Conservation (phyloP, 2,113 vertebrate species). For the Centropristis striata region DNA sequence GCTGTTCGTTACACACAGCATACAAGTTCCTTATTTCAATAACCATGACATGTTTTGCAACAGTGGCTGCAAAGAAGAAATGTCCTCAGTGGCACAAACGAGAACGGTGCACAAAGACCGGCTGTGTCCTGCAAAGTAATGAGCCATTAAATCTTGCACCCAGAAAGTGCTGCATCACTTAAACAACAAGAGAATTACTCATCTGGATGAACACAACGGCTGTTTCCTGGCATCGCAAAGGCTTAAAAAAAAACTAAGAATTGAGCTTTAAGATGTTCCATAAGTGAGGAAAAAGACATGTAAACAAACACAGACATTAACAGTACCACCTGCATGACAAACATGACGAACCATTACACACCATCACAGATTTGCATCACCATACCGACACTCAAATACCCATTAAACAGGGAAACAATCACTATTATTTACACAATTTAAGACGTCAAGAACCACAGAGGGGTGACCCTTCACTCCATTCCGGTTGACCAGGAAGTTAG, state of each 20-base stretch:
- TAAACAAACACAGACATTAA: conserved; percentile 58
- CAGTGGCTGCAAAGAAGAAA: neutral
- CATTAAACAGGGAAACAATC: conserved; percentile 45
- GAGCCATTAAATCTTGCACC: conserved; percentile 33
- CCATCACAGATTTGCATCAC: conserved; percentile 48
- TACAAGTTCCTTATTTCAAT: conserved; percentile 54
- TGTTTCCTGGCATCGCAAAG: conserved; percentile 20
- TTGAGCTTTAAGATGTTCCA: conserved; percentile 35
- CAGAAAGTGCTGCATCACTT: conserved; percentile 43
- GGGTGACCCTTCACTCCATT: neutral
- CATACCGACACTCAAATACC: conserved; percentile 54
- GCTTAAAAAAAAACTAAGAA: conserved; percentile 29
- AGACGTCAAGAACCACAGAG: conserved; percentile 50
- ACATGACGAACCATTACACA: conserved; percentile 32
- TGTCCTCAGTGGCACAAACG: conserved; percentile 34
- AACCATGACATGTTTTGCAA: conserved; percentile 30
- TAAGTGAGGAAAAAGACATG: conserved; percentile 16
- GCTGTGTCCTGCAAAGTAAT: conserved; percentile 41
- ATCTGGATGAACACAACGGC: conserved; percentile 14
- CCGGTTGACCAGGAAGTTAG: conserved; percentile 50
- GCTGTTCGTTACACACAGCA: conserved; percentile 11
- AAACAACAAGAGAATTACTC: conserved; percentile 2
- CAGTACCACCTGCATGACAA: conserved; percentile 56
- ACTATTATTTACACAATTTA: conserved; percentile 77
- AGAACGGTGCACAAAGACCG: conserved; percentile 17